Evolutionary conservation across 2,888 invertebrate genomes (phyloP).

Genomic region (Baronia brevicornis): DNA sequence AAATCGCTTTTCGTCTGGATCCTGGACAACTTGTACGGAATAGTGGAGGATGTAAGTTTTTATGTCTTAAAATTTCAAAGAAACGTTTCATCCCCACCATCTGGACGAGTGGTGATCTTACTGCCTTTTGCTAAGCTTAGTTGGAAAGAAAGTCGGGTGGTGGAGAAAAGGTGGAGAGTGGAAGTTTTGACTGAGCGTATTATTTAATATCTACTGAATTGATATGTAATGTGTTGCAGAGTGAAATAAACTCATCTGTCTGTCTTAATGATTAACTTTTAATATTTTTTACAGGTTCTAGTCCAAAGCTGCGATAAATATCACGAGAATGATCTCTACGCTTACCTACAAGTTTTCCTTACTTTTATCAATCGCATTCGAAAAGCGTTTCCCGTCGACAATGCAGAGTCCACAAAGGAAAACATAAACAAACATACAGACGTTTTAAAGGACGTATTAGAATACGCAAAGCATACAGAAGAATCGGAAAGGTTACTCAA

Average conservation of each 20-base stretch:
- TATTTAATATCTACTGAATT: no score
- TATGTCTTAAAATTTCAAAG: neutral
- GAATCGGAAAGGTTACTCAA: constrained; percentile 44
- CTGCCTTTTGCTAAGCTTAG: no score
- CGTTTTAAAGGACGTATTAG: constrained; percentile 47
- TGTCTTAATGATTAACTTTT: constrained; percentile 3
- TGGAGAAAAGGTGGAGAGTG: no score
- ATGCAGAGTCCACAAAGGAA: constrained; percentile 6
- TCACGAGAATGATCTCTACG: constrained; percentile 73
- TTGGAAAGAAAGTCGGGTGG: no score
- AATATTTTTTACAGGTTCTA: constrained; percentile 60
- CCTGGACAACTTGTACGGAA: constrained; percentile 79
- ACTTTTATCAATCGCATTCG: constrained; percentile 79
- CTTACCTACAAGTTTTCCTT: constrained; percentile 82
- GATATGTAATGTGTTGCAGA: no score
- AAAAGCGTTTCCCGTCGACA: constrained; percentile 65
- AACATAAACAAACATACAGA: constrained; percentile 24
- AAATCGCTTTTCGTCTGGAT: no score
- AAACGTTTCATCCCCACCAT: neutral
- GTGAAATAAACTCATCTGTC: neutral
- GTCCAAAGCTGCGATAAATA: constrained; percentile 76
- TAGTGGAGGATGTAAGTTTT: constrained; percentile 79
- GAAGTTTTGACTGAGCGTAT: no score
- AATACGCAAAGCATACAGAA: constrained; percentile 47
- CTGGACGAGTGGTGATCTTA: neutral